Conservation (phyloP, 2,113 vertebrate species). For the Murina feae region DNA sequence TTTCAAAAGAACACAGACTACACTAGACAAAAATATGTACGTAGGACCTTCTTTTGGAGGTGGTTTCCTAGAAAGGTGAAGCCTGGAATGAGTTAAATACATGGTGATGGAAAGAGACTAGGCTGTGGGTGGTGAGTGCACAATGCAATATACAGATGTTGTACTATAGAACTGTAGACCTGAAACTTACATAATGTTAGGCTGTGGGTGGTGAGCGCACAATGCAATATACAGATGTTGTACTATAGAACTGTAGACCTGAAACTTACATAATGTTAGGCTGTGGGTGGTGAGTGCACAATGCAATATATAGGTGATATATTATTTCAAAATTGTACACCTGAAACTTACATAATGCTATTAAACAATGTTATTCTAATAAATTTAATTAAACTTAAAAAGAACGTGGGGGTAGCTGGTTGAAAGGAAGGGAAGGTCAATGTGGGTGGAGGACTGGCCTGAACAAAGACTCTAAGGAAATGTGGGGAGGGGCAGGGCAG, state of each 20-base stretch:
- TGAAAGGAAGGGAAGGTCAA: not conserved
- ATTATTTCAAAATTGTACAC: not conserved
- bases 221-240: not conserved
- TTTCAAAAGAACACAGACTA: not conserved
- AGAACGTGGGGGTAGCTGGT: not conserved
- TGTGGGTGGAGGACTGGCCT: not conserved
- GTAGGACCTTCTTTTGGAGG: not conserved
- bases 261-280: not conserved
- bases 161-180: not conserved
- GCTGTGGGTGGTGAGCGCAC: not conserved
- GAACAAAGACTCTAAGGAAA: not conserved
- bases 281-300: not conserved
- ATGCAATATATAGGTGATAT: not conserved
- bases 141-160: not conserved
- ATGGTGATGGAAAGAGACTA: not conserved
- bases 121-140: not conserved
- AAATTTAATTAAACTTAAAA: not conserved
- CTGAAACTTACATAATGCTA: not conserved
- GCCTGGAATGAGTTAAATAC: not conserved
- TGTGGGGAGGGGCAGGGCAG: not conserved
- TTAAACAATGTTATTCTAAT: not conserved
- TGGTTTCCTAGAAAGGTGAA: not conserved
- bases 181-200: not conserved
- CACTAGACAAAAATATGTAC: accelerated
- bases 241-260: not conserved